phyloP scores from a whole-genome alignment of 2,797 vertebrate genomes.

The Melanotaenia maccullochi region DNA sequence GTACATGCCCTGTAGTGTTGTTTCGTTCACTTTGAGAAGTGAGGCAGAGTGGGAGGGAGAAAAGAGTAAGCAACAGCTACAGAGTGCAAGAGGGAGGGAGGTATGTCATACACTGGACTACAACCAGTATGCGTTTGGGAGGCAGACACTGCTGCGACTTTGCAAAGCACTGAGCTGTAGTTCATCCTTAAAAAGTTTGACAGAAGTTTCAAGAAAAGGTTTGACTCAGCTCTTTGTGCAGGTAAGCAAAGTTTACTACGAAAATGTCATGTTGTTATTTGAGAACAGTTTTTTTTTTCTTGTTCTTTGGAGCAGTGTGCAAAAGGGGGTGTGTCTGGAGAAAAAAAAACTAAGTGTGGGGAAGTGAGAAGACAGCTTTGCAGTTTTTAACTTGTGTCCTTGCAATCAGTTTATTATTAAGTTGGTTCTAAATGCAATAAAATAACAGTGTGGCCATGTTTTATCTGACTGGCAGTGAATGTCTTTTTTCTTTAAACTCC shows the following conservation, averaged over 20 bases:
- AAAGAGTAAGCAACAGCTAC: slow-evolving; percentile 55
- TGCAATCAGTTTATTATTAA: slow-evolving; percentile 15
- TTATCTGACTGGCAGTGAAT: slow-evolving; percentile 25
- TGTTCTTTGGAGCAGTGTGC: slow-evolving; percentile 60
- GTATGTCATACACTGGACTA: slow-evolving; percentile 74
- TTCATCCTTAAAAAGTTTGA: slow-evolving; percentile 26
- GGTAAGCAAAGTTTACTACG: slow-evolving; percentile 63
- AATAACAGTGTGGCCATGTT: slow-evolving; percentile 38
- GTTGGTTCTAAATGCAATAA: slow-evolving; percentile 5
- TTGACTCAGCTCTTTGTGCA: slow-evolving; percentile 29
- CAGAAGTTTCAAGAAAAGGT: slow-evolving; percentile 16
- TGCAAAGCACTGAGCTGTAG: slow-evolving; percentile 42
- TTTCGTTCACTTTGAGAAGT: slow-evolving; percentile 61
- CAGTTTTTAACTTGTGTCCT: slow-evolving; percentile 28
- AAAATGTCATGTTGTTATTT: slow-evolving; percentile 22
- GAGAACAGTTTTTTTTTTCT: slow-evolving; percentile 13
- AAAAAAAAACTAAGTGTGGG: slow-evolving; percentile 31
- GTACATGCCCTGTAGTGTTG: slow-evolving; percentile 49
- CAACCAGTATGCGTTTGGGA: slow-evolving; percentile 73
- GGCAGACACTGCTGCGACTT: slow-evolving; percentile 59
- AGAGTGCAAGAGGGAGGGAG: slow-evolving; percentile 39
- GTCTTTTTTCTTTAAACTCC: slow-evolving; percentile 27
- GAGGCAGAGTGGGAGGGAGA: slow-evolving; percentile 70
- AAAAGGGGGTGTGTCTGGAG: slow-evolving; percentile 79
- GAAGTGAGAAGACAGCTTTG: slow-evolving; percentile 44